Evolutionary conservation across 2,113 vertebrate species (phyloP).

Genomic region (Nymphicus hollandicus): DNA sequence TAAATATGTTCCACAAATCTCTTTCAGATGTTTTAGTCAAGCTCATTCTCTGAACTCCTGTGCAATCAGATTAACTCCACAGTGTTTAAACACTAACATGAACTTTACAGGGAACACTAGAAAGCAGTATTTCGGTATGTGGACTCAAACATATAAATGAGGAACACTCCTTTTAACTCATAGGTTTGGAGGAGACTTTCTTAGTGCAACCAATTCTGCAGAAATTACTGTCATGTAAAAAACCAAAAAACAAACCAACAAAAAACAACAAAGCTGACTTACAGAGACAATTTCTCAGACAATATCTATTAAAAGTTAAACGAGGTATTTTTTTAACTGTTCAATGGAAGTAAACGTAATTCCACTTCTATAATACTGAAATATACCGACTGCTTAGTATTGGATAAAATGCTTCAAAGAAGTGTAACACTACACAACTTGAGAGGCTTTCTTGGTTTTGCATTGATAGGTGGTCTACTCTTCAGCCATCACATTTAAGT

Average conservation of each 20-base stretch:
- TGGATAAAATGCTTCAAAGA: background rate
- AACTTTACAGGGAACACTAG: background rate
- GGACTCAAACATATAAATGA: background rate
- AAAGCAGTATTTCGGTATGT: background rate
- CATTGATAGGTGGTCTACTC: background rate
- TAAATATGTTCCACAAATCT: constrained; percentile 33
- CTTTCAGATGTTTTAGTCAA: constrained; percentile 42
- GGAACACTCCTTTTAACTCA: background rate
- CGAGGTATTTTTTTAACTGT: background rate
- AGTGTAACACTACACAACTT: background rate
- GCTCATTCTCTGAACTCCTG: background rate
- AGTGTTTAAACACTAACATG: background rate
- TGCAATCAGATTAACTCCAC: background rate
- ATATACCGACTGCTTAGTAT: background rate
- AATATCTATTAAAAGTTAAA: background rate
- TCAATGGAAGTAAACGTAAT: background rate
- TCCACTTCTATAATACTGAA: background rate
- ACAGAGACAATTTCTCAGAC: background rate
- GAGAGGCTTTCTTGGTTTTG: background rate
- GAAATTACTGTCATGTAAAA: background rate
- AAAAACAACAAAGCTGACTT: background rate
- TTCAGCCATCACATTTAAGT: background rate
- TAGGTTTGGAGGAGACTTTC: background rate
- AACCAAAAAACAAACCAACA: background rate
- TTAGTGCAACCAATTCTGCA: background rate